phyloP scores from a whole-genome alignment of 2,113 vertebrate genomes.

The Poecile atricapillus region DNA sequence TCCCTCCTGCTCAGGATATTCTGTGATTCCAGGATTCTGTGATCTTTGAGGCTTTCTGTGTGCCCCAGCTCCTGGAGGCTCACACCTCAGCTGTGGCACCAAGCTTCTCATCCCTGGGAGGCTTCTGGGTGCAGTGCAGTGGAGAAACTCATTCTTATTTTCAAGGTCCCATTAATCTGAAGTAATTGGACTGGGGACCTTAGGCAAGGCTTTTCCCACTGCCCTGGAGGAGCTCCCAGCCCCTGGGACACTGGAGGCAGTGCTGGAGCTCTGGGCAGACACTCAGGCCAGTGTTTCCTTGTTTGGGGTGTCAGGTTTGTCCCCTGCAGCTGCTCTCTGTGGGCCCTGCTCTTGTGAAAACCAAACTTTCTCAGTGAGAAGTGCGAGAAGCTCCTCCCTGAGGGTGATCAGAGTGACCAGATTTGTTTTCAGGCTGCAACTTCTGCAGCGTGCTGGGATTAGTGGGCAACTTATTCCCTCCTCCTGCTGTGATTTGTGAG shows the following conservation, averaged over 20 bases:
- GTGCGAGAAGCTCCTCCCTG: fast-evolving
- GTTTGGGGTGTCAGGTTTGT: background rate
- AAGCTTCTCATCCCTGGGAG: background rate
- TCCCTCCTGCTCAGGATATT: background rate
- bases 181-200: background rate
- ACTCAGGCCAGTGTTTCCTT: fast-evolving
- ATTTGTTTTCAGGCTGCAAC: background rate
- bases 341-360: background rate
- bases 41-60: background rate
- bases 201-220: background rate
- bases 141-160: background rate
- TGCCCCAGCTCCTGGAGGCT: background rate
- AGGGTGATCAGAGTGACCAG: background rate
- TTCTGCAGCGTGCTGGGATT: background rate
- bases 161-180: background rate
- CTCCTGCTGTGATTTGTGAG: background rate
- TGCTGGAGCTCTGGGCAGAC: background rate
- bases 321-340: background rate
- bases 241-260: background rate
- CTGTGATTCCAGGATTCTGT: background rate
- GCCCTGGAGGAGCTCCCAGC: background rate
- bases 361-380: background rate
- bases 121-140: background rate
- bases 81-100: background rate
- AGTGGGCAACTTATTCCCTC: background rate